Conservation (phyloP, 2,113 vertebrate species). For the Penelope pileata region DNA sequence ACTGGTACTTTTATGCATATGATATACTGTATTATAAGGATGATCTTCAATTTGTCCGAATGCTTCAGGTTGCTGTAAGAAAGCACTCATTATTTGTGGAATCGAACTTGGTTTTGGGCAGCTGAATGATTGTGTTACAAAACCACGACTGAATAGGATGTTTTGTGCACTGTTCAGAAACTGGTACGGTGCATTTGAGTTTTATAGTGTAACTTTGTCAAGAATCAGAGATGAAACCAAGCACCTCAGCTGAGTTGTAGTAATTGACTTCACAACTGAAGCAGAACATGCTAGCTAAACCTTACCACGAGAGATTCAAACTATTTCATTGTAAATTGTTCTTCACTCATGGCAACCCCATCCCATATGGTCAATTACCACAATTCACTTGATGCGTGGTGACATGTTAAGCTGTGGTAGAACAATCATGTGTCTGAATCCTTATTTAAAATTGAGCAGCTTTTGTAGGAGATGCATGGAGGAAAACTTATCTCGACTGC, state of each 20-base stretch:
- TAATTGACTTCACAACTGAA: background rate
- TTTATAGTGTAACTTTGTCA: background rate
- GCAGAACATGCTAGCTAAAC: background rate
- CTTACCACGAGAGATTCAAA: background rate
- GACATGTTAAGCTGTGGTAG: slow-evolving; percentile 10
- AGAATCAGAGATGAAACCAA: background rate
- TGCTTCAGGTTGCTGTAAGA: slow-evolving; percentile 89
- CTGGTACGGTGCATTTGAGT: slow-evolving; percentile 34
- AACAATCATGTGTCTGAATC: slow-evolving; percentile 53
- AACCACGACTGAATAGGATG: background rate
- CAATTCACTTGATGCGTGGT: slow-evolving; percentile 23
- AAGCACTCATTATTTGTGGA: slow-evolving; percentile 87
- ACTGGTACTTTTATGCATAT: slow-evolving; percentile 87
- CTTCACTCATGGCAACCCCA: background rate
- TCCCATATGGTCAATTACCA: background rate
- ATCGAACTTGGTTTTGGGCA: slow-evolving; percentile 46
- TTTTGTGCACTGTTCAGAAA: slow-evolving; percentile 18
- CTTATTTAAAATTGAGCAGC: background rate
- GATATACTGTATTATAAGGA: slow-evolving; percentile 83
- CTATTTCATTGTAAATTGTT: background rate
- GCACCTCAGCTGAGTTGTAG: background rate
- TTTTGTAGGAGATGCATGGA: background rate
- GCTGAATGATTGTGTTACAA: slow-evolving; percentile 29
- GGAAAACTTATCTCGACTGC: background rate
- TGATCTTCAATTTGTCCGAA: slow-evolving; percentile 83